These are phyloP conservation scores for Mesocricetus auratus DNA, from an alignment of 2,113 vertebrate species.

Conservation along the genomic window DNA sequence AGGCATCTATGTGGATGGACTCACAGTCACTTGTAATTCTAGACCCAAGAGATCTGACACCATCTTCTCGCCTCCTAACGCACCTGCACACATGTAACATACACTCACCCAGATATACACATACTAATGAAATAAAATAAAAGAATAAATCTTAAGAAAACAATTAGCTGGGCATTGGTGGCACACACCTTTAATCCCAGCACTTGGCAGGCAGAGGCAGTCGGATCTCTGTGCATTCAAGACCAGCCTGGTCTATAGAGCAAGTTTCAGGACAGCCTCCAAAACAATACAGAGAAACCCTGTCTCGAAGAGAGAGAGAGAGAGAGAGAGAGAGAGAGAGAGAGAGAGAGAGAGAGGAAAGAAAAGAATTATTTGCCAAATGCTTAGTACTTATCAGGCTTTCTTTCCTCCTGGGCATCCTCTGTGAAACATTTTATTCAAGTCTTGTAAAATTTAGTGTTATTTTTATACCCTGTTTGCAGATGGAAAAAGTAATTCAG, in stretches of 20 bases:
- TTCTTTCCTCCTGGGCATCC: background rate
- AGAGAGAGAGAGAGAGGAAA: too few relatives aligned
- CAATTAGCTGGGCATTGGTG: too few relatives aligned
- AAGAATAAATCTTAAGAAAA: too few relatives aligned
- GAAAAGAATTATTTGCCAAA: background rate
- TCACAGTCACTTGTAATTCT: background rate
- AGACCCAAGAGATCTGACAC: background rate
- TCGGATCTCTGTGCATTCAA: too few relatives aligned
- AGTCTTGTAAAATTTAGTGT: background rate
- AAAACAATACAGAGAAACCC: too few relatives aligned
- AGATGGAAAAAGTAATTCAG: background rate
- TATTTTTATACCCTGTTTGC: background rate
- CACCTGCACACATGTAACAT: too few relatives aligned
- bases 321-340: too few relatives aligned
- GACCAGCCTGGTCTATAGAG: too few relatives aligned
- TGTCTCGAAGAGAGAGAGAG: too few relatives aligned
- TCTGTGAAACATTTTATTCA: background rate
- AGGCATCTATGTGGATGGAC: background rate
- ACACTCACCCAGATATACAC: background rate
- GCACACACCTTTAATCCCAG: too few relatives aligned
- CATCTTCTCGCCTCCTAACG: background rate
- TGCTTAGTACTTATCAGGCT: background rate
- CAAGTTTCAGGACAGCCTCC: too few relatives aligned
- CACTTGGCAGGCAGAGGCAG: too few relatives aligned
- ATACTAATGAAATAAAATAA: background rate